Evolutionary conservation across 2,797 vertebrate genomes (phyloP).

Genomic region (Anguilla obscura): DNA sequence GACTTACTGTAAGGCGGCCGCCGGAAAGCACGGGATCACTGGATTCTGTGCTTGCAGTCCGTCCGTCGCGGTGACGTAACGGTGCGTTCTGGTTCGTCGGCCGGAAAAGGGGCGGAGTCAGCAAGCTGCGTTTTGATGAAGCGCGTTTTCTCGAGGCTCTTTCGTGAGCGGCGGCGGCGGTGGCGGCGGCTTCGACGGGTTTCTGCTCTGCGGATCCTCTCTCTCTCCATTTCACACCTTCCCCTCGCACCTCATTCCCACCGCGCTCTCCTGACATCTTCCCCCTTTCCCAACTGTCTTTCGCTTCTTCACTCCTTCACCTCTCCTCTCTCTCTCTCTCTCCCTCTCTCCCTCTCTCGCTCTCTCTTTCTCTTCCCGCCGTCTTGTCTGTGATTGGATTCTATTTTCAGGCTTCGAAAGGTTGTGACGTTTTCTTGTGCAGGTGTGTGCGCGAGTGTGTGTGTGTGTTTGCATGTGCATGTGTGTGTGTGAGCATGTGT

Average conservation of each 20-base stretch:
- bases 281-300: neutral
- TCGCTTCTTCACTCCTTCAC: slow-evolving; percentile 35
- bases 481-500: slow-evolving; percentile 62
- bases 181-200: slow-evolving; percentile 48
- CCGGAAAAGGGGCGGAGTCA: neutral
- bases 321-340: slow-evolving; percentile 49
- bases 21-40: too few species aligned
- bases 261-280: neutral
- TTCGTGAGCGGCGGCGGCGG: slow-evolving; percentile 24
- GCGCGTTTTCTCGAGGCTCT: neutral
- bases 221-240: slow-evolving; percentile 65
- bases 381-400: slow-evolving; percentile 78
- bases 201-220: slow-evolving; percentile 38
- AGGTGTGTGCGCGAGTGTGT: neutral
- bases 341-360: slow-evolving; percentile 43
- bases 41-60: neutral
- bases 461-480: neutral
- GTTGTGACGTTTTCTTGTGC: slow-evolving; percentile 63
- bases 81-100: neutral
- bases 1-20: too few species aligned
- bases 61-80: neutral
- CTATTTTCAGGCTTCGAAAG: slow-evolving; percentile 79
- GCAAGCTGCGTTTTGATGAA: neutral
- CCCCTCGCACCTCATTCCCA: slow-evolving; percentile 66
- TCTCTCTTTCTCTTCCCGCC: slow-evolving; percentile 62